These are phyloP conservation scores for Calycopis cecrops DNA, from an alignment of 1,140 invertebrate species.

Conservation along the genomic window DNA sequence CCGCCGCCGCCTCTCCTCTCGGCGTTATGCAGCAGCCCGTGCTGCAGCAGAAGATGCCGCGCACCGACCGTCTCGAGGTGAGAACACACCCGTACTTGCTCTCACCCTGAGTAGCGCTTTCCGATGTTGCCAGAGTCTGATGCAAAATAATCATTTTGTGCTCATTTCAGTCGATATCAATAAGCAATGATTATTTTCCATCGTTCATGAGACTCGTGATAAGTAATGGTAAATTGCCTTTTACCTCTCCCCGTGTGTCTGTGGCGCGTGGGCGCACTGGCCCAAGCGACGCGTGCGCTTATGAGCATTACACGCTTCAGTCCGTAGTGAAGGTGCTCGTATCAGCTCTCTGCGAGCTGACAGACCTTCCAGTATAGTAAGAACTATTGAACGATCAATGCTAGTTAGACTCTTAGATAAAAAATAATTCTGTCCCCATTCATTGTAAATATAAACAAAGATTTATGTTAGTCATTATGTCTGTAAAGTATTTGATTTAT, in stretches of 20 bases:
- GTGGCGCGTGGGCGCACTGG: slow-evolving; percentile 50
- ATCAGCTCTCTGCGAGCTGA: slow-evolving; percentile 24
- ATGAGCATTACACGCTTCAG: slow-evolving; percentile 67
- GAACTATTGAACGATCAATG: no score
- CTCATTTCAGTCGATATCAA: neutral
- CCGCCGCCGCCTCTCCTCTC: slow-evolving; percentile 80
- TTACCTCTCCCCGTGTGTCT: slow-evolving; percentile 49
- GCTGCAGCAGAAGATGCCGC: slow-evolving; percentile 92
- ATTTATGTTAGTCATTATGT: neutral
- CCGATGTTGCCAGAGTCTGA: slow-evolving; percentile 54
- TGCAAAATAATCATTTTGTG: slow-evolving; percentile 18
- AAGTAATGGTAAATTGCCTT: slow-evolving; percentile 20
- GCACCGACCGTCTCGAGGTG: slow-evolving; percentile 97
- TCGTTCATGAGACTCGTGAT: slow-evolving; percentile 8
- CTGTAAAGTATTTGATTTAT: neutral
- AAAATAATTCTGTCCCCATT: no score
- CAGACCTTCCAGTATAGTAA: no score
- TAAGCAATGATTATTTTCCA: slow-evolving; percentile 15
- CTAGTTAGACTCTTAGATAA: no score
- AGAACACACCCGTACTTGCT: slow-evolving; percentile 25
- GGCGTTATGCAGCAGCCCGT: slow-evolving; percentile 88
- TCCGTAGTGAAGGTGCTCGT: slow-evolving; percentile 43
- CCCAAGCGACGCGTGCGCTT: slow-evolving; percentile 56
- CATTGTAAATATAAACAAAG: no score
- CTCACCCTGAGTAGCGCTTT: slow-evolving; percentile 48